phyloP scores from a whole-genome alignment of 2,797 vertebrate genomes.

The Gymnocypris eckloni region DNA sequence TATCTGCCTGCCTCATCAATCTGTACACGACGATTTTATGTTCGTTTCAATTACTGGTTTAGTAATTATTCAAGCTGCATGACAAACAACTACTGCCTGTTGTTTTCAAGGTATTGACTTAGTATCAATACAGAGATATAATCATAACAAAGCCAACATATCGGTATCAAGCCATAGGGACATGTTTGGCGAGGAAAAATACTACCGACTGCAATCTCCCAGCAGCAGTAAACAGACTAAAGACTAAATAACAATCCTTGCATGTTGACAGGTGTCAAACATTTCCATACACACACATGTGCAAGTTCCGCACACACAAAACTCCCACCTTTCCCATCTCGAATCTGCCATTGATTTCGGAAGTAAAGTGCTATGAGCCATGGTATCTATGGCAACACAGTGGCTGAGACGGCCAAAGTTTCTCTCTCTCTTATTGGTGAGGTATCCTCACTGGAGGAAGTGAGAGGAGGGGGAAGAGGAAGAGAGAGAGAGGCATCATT shows the following conservation, averaged over 20 bases:
- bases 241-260: slow-evolving; percentile 9
- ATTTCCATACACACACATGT: slow-evolving; percentile 56
- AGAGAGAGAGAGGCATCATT: slow-evolving; percentile 66
- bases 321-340: slow-evolving; percentile 66
- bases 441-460: slow-evolving; percentile 56
- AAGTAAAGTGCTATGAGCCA: slow-evolving; percentile 81
- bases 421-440: slow-evolving; percentile 55
- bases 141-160: neutral
- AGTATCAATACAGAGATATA: neutral
- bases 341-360: slow-evolving; percentile 81
- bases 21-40: neutral
- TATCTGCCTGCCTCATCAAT: neutral
- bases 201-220: neutral
- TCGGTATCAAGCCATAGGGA: neutral
- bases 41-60: neutral
- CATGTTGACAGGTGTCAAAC: slow-evolving; percentile 41
- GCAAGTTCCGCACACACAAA: slow-evolving; percentile 44
- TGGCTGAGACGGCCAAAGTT: slow-evolving; percentile 81
- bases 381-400: slow-evolving; percentile 81
- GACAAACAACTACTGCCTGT: neutral
- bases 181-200: slow-evolving; percentile 1
- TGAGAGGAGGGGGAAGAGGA: slow-evolving; percentile 34
- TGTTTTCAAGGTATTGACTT: neutral
- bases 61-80: neutral
- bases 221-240: slow-evolving; percentile 11